Evolutionary conservation across 2,113 vertebrate genomes (phyloP).

Genomic region (Irena cyanogastra): DNA sequence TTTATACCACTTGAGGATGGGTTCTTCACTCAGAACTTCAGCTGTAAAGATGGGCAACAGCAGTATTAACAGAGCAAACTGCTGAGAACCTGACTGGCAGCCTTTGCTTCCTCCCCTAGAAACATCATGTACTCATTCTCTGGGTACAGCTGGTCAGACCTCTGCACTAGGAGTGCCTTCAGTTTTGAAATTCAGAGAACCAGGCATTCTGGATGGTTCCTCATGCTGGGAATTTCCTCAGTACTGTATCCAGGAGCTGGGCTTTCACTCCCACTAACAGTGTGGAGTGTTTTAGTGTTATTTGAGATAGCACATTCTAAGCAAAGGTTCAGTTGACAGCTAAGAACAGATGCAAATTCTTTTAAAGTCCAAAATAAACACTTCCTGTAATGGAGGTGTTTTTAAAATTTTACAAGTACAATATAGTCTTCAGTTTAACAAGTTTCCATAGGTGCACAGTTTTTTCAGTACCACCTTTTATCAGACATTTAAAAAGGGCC

Average conservation of each 20-base stretch:
- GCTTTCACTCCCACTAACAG: neutral
- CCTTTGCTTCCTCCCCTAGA: neutral
- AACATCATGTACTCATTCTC: fast-evolving
- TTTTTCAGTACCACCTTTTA: neutral
- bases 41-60: constrained; percentile 67
- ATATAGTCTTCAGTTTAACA: neutral
- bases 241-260: neutral
- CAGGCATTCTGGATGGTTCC: neutral
- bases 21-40: constrained; percentile 96
- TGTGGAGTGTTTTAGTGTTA: neutral
- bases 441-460: neutral
- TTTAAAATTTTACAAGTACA: neutral
- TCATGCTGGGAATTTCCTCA: neutral
- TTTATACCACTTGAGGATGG: constrained; percentile 97
- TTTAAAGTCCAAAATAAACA: neutral
- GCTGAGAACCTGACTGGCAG: neutral
- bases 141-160: fast-evolving
- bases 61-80: neutral
- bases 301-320: neutral
- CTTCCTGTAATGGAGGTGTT: neutral
- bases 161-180: neutral
- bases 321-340: neutral
- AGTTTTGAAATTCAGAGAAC: neutral
- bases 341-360: neutral
- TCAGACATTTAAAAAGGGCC: neutral